Conservation (phyloP, 2,888 invertebrate genomes). For the Diplazon laetatorius region DNA sequence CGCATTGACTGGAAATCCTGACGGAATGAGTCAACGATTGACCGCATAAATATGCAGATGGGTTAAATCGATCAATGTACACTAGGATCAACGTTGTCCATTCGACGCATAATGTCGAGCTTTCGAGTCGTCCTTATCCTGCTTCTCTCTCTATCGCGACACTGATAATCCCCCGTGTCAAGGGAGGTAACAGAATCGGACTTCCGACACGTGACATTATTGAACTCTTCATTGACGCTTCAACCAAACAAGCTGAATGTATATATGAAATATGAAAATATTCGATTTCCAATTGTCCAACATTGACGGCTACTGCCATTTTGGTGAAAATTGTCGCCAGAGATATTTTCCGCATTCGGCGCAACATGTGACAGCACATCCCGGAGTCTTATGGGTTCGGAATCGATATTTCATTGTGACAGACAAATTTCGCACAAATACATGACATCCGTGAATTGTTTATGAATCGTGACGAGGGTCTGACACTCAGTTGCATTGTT, state of each 20-base stretch:
- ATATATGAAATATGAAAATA: conserved; percentile 48
- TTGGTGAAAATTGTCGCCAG: background rate
- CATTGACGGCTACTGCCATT: background rate
- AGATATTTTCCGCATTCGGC: background rate
- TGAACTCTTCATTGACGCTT: conserved; percentile 37
- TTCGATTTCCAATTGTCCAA: conserved; percentile 20
- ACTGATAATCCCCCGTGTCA: background rate
- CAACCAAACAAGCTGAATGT: conserved; percentile 5
- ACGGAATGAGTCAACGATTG: conserved; percentile 43
- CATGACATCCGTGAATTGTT: background rate
- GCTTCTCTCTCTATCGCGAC: background rate
- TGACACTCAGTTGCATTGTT: too few species aligned
- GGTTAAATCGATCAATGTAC: conserved; percentile 15
- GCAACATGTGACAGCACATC: conserved; percentile 13
- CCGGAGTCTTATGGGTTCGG: background rate
- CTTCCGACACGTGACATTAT: conserved; percentile 46
- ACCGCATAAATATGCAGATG: conserved; percentile 16
- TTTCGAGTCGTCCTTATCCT: background rate
- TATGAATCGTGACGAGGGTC: background rate
- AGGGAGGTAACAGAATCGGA: conserved; percentile 13
- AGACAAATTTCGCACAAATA: background rate
- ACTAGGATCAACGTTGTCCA: conserved; percentile 35
- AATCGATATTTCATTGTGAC: background rate
- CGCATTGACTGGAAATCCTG: conserved; percentile 42
- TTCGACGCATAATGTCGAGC: conserved; percentile 19